phyloP scores from a whole-genome alignment of 2,797 vertebrate genomes.

The Chromis chromis region DNA sequence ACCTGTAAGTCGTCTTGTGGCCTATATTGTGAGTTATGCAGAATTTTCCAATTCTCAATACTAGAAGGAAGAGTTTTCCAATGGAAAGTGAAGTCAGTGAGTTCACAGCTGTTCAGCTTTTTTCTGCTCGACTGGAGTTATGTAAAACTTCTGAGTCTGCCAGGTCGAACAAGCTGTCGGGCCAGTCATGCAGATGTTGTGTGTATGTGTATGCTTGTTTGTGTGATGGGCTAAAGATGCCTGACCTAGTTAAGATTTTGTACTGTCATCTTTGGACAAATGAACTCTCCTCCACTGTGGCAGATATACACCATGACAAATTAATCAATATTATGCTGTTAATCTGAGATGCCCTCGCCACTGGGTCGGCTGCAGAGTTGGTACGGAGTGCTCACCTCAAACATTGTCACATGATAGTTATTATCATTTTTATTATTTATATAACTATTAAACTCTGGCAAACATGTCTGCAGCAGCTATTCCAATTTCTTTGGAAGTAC shows the following conservation, averaged over 20 bases:
- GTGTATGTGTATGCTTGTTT: conserved; percentile 37
- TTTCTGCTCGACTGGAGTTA: conserved; percentile 48
- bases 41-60: conserved; percentile 20
- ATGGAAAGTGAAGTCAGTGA: conserved; percentile 67
- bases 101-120: conserved; percentile 72
- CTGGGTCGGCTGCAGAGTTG: neutral
- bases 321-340: neutral
- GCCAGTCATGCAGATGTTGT: conserved; percentile 65
- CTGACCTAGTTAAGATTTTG: conserved; percentile 41
- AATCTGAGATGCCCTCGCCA: neutral
- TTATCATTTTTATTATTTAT: neutral
- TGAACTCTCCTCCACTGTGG: neutral
- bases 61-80: conserved; percentile 19
- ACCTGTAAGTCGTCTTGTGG: conserved; percentile 26
- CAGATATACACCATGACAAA: neutral
- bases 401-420: neutral
- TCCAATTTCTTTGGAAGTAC: neutral
- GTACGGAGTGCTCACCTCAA: neutral
- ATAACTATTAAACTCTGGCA: neutral
- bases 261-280: conserved; percentile 43
- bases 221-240: conserved; percentile 35
- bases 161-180: conserved; percentile 56
- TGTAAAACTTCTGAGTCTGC: conserved; percentile 59
- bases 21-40: conserved; percentile 14
- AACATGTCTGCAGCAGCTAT: neutral